Conservation (phyloP, 2,113 vertebrate genomes). For the Ifrita kowaldi region DNA sequence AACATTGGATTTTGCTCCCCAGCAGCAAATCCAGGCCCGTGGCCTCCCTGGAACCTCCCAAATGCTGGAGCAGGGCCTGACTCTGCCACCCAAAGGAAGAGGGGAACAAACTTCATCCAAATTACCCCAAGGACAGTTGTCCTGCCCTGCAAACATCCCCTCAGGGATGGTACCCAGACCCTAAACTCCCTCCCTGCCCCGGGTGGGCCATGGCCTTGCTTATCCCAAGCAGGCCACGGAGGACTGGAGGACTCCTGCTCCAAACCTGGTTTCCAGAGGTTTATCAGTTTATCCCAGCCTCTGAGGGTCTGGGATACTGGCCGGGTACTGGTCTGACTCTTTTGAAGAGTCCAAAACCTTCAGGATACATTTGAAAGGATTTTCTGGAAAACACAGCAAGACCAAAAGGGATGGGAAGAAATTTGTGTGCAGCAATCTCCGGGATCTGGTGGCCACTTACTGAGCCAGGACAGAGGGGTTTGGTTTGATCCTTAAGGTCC, state of each 20-base stretch:
- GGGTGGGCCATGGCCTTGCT: not conserved
- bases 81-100: not conserved
- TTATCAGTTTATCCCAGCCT: not conserved
- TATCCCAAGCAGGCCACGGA: rapidly evolving
- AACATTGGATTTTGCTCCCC: not conserved
- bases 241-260: not conserved
- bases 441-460: rapidly evolving
- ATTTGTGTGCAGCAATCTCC: too few relatives aligned
- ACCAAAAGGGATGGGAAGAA: not conserved
- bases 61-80: not conserved
- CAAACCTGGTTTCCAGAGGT: not conserved
- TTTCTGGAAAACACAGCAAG: not conserved
- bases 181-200: not conserved
- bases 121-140: rapidly evolving
- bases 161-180: rapidly evolving
- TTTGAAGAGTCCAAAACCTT: not conserved
- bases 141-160: not conserved
- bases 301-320: not conserved
- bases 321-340: not conserved
- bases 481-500: not conserved
- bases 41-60: not conserved
- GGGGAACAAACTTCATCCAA: not conserved
- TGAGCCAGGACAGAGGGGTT: rapidly evolving
- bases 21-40: not conserved
- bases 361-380: not conserved